A percentile compares a stretch with the other conserved stretches of the same genome.
phyloP scores from a whole-genome alignment of 2,797 vertebrate genomes.

The Crocodylus rhombifer region DNA sequence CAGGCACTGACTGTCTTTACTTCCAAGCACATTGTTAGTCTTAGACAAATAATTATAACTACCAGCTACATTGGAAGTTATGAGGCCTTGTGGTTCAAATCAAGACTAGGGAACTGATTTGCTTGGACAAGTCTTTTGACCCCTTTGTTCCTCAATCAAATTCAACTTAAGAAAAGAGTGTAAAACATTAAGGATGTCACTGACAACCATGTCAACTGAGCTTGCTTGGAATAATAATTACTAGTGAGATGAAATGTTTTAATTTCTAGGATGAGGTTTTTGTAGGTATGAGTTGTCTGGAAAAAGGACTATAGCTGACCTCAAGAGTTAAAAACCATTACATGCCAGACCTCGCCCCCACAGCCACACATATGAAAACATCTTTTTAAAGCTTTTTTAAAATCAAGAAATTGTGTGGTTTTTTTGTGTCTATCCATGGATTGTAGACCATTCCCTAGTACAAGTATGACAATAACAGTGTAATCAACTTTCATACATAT shows the following conservation, averaged over 20 bases:
- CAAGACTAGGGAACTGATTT: not conserved
- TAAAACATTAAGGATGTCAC: not conserved
- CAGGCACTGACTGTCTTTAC: not conserved
- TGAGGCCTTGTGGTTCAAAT: not conserved
- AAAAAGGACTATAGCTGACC: not conserved
- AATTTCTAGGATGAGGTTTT: not conserved
- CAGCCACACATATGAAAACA: no score
- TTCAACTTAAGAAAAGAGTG: not conserved
- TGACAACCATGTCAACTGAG: not conserved
- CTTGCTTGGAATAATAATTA: not conserved
- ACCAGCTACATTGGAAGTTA: not conserved
- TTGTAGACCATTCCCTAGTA: no score
- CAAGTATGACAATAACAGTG: not conserved
- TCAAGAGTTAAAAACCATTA: not conserved
- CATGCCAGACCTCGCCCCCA: no score
- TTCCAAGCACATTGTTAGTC: not conserved
- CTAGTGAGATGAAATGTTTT: not conserved
- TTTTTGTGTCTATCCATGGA: no score
- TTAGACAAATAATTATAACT: not conserved
- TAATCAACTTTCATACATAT: no score
- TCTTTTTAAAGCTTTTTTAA: no score
- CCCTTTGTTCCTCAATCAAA: not conserved
- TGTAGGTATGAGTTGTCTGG: not conserved
- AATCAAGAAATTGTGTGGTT: no score
- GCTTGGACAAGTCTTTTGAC: not conserved